Evolutionary conservation across 1,140 invertebrate species (phyloP).

Genomic region (Zaprionus kolodkinae): DNA sequence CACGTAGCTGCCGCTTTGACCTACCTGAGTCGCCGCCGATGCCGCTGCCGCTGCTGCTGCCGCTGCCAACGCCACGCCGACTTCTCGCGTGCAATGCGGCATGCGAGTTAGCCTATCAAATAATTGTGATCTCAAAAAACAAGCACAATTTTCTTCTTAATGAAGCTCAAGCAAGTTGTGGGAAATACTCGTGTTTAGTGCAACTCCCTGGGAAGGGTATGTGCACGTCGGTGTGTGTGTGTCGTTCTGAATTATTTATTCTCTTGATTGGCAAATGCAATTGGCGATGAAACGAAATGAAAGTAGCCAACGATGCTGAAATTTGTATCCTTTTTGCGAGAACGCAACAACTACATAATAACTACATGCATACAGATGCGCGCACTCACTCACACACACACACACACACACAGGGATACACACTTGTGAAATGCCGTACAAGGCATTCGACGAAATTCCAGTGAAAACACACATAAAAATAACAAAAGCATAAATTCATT

Average conservation of each 20-base stretch:
- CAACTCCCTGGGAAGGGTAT: neutral
- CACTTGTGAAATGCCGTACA: conserved; percentile 27
- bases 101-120: conserved; percentile 6
- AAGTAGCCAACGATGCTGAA: conserved; percentile 32
- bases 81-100: conserved; percentile 3
- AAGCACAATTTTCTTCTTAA: conserved; percentile 2
- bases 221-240: conserved; percentile 3
- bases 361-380: conserved; percentile 11
- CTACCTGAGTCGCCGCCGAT: conserved; percentile 29
- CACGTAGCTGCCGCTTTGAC: conserved; percentile 50
- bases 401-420: neutral
- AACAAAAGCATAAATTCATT: conserved; percentile 73
- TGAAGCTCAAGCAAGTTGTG: conserved; percentile 5
- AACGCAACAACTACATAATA: conserved; percentile 24
- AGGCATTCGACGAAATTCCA: conserved; percentile 59
- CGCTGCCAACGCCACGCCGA: neutral
- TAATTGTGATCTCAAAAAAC: conserved; percentile 5
- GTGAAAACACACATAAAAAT: conserved; percentile 63
- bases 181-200: neutral
- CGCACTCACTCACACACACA: conserved; percentile 1
- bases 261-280: conserved; percentile 29
- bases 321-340: conserved; percentile 45
- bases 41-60: neutral
- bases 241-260: neutral
- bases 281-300: conserved; percentile 22